Base-by-base conservation (phyloP, 2,797 vertebrate genomes). In the Crax fasciolata region DNA sequence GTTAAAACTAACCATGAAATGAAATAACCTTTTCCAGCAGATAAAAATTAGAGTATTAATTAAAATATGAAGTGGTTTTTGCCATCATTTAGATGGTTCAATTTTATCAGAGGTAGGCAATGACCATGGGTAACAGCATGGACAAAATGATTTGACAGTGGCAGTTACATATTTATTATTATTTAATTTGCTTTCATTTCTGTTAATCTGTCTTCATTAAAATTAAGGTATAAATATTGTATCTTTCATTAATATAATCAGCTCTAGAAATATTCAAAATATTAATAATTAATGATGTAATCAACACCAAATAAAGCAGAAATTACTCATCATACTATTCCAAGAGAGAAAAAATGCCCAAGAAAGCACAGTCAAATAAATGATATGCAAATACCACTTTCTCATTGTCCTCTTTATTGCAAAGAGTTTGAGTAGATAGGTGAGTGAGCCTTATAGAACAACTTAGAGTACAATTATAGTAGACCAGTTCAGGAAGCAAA, bases 31-130 rank as follows among this genome's bases (percentile, higher is more conserved):
- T 83, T 91, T 85, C 21, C 54, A 93, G 61, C 6, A 78, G 65
- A 80, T 48, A 59, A 78, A 89, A 96, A 61, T 13, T 24, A 78
- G 35, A 87, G 27, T 43, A 92, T 41, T 62, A 92, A 87, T 90
- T 95, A 93, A 94, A 59, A 87, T 44, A 84, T 13, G 27, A 57
- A 79, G 57, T 21, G 27, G 13, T 21, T 92, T 90, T 92, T 90
- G n/a, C 46, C 59, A 85, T 55, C n/a, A 0, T 49, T 59, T 81
- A 86, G 44, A 66, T 25, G 15, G 63, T 57, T 94, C 19, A 67
- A 25, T 94, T 93, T 87, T 85, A 86, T 38, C 67, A 87, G 28
- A 84, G 28, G 35, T 49, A 84, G 72, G 59, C 54, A 92, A 78
- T 48, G 68, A 94, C 12, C 28, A 13, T 44, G 73, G 80, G 41